These are phyloP conservation scores for Cistogaster globosa DNA, from an alignment of 2,888 invertebrate genomes.

Conservation along the genomic window DNA sequence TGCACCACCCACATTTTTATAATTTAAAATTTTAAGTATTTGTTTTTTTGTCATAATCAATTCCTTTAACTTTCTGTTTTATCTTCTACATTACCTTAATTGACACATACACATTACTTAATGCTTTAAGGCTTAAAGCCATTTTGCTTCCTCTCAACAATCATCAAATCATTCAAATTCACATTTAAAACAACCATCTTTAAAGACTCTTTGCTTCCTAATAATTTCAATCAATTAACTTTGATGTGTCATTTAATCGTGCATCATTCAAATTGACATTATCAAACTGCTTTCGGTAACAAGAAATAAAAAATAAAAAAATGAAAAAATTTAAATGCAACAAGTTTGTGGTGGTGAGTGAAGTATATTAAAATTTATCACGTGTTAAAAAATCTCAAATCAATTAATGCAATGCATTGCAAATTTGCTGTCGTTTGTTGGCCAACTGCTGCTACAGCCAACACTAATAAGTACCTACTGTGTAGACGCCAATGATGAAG, in stretches of 20 bases:
- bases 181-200: conserved; percentile 27
- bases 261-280: conserved; percentile 65
- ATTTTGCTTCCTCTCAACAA: conserved; percentile 37
- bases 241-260: conserved; percentile 68
- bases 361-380: conserved; percentile 78
- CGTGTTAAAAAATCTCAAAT: conserved; percentile 81
- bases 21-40: too few species aligned
- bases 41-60: too few species aligned
- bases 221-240: conserved; percentile 63
- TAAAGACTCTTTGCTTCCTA: not conserved
- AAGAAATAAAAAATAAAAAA: not conserved
- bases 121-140: conserved; percentile 27
- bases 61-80: not conserved
- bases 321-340: not conserved
- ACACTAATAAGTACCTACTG: not conserved
- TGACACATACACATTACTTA: conserved; percentile 28
- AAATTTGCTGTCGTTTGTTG: conserved; percentile 62
- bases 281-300: conserved; percentile 38
- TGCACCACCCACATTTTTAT: too few species aligned
- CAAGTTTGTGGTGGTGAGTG: conserved; percentile 29
- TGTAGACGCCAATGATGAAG: conserved; percentile 27
- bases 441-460: not conserved
- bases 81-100: conserved; percentile 3
- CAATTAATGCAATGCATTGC: conserved; percentile 81
- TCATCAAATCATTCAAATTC: conserved; percentile 39